Conservation (phyloP, 2,113 vertebrate genomes). For the Hypanus sabinus region DNA sequence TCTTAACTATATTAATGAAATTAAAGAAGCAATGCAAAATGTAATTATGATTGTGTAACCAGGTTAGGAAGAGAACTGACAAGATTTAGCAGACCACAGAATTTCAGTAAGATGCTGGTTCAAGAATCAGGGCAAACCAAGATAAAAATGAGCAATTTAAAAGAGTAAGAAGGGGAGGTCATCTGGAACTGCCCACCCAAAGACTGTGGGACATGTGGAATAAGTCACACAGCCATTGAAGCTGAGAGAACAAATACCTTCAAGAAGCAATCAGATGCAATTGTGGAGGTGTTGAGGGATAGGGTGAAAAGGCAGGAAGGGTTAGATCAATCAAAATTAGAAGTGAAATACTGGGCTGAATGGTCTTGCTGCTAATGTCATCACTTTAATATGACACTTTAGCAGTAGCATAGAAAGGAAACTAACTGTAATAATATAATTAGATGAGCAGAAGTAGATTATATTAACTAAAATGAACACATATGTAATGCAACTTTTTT, state of each 20-base stretch:
- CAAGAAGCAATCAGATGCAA: not conserved
- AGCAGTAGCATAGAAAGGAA: not conserved
- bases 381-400: not conserved
- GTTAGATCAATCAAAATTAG: not conserved
- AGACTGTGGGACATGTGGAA: not conserved
- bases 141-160: slow-evolving; percentile 21
- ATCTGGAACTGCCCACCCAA: slow-evolving; percentile 5
- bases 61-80: slow-evolving; percentile 23
- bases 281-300: too few species aligned
- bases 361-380: not conserved
- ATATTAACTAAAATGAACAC: not conserved
- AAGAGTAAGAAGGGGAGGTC: slow-evolving; percentile 13
- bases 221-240: not conserved
- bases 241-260: not conserved
- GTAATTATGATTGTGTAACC: slow-evolving; percentile 27
- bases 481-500: not conserved
- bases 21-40: not conserved
- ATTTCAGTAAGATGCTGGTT: not conserved
- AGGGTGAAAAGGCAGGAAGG: not conserved
- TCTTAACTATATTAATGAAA: slow-evolving; percentile 35
- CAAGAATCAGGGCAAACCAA: not conserved
- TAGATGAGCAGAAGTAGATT: not conserved
- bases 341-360: not conserved
- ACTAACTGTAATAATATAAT: not conserved
- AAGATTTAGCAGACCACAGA: not conserved